Evolutionary conservation across 2,888 invertebrate species (phyloP), one percentile per base, ranked within the genome.

Genomic region (Pristionchus maxplancki): DNA sequence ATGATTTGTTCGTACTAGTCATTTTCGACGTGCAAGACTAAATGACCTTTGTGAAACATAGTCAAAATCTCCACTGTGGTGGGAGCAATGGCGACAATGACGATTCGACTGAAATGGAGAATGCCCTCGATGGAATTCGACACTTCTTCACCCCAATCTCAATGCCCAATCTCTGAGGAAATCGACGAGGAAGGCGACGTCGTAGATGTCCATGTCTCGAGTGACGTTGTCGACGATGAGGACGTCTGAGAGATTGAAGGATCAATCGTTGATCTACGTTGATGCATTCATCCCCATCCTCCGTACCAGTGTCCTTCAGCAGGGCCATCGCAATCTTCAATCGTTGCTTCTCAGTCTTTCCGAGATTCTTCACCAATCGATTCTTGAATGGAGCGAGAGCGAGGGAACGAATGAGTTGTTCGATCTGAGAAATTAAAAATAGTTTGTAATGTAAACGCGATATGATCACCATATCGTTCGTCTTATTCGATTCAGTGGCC

Each of bases 51-150:
- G 0, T 97, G 97, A 86, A 97, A 96, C 98, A 98, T 98, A 48
- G 97, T 97, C 91, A 98, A 97, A 92, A 98, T 98, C 95, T 98
- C 98, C 94, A 97, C 97, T 0, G 98, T 98, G 5, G 98, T 97
- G 37, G 98, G 98, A 95, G 98, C 97, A 50, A 98, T 95, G 0
- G 98, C 98, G 95, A 98, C 96, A 78, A 98, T 96, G 24, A 98
- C 97, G 83, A 97, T 97, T 91, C 97, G 96, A 64, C 44, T 95
- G 91, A 91, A 96, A 96, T 31, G 40, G 17, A 24, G 37, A 2
- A 84, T 37, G 58, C 37, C 11, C 5, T 48, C 9, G 34, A 50
- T 20, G 2, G 17, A 44, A 81, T 17, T 24, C 24, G 24, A 83
- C 31, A 4, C 4, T 53, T 53, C 24, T 71, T 50, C 67, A 86